Percentiles rank a stretch among this genome's conserved stretches.
phyloP scores from a whole-genome alignment of 1,140 invertebrate genomes.

The Lordiphosa mommai region DNA sequence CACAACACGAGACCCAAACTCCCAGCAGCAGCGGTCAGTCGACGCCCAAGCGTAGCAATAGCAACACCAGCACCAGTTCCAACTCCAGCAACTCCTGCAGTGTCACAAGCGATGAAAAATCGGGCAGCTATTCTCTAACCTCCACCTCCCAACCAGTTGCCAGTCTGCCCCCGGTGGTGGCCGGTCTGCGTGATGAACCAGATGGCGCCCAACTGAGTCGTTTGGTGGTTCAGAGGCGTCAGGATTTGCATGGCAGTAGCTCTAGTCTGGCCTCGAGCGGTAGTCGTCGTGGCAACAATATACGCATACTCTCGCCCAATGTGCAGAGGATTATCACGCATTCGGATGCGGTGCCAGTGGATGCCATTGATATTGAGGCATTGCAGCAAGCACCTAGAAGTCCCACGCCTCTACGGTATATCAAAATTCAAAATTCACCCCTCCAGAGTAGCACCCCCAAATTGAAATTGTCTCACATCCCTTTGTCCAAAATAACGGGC shows the following conservation, averaged over 20 bases:
- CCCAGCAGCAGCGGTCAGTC: conserved; percentile 38
- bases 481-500: conserved; percentile 70
- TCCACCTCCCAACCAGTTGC: conserved; percentile 24
- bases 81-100: conserved; percentile 34
- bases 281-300: conserved; percentile 66
- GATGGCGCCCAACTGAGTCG: conserved; percentile 65
- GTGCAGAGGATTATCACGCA: conserved; percentile 75
- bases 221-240: conserved; percentile 43
- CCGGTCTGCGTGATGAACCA: conserved; percentile 58
- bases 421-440: conserved; percentile 29
- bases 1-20: conserved; percentile 29
- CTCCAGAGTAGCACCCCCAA: conserved; percentile 21
- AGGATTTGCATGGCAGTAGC: conserved; percentile 58
- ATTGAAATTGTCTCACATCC: conserved; percentile 63
- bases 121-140: conserved; percentile 46
- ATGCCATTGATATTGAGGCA: conserved; percentile 64
- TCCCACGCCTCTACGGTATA: conserved; percentile 47
- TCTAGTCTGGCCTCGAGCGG: conserved; percentile 54
- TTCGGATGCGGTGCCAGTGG: conserved; percentile 57
- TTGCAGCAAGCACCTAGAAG: conserved; percentile 45
- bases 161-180: conserved; percentile 15
- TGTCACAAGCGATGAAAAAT: conserved; percentile 56
- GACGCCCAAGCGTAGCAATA: conserved; percentile 52
- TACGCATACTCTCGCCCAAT: conserved; percentile 71
- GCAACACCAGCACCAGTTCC: conserved; percentile 45